Evolutionary conservation across 2,888 invertebrate genomes (phyloP).

Genomic region (Anodontia alba): DNA sequence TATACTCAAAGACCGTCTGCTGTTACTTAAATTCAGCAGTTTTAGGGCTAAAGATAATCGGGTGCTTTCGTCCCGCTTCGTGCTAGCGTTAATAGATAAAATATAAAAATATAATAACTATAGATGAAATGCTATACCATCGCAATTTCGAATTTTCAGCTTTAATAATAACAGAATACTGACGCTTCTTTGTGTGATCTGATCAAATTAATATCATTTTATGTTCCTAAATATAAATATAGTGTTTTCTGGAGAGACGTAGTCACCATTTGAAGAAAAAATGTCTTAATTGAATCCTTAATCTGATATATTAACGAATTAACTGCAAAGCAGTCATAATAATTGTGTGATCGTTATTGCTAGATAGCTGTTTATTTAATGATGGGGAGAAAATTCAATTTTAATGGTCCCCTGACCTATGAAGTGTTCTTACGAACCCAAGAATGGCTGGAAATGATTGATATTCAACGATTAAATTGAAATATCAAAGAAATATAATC

Average conservation of each 20-base stretch:
- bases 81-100: neutral
- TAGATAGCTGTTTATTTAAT: neutral
- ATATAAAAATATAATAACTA: neutral
- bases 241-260: neutral
- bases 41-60: too few species aligned
- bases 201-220: slow-evolving; percentile 11
- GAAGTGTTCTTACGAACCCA: neutral
- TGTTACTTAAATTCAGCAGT: too few species aligned
- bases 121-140: neutral
- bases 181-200: neutral
- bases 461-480: slow-evolving; percentile 21
- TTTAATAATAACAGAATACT: neutral
- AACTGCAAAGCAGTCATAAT: neutral
- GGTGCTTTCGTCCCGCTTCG: neutral
- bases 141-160: neutral
- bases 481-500: slow-evolving; percentile 31
- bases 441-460: neutral
- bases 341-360: neutral
- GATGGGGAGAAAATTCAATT: neutral
- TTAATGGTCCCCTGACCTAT: slow-evolving; percentile 4
- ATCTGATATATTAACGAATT: slow-evolving; percentile 1
- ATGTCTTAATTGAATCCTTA: slow-evolving; percentile 12
- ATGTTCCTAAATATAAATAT: neutral
- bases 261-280: slow-evolving; percentile 4
- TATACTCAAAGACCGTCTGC: too few species aligned